Evolutionary conservation across 2,113 vertebrate genomes (phyloP).

Genomic region (Oceanites oceanicus): DNA sequence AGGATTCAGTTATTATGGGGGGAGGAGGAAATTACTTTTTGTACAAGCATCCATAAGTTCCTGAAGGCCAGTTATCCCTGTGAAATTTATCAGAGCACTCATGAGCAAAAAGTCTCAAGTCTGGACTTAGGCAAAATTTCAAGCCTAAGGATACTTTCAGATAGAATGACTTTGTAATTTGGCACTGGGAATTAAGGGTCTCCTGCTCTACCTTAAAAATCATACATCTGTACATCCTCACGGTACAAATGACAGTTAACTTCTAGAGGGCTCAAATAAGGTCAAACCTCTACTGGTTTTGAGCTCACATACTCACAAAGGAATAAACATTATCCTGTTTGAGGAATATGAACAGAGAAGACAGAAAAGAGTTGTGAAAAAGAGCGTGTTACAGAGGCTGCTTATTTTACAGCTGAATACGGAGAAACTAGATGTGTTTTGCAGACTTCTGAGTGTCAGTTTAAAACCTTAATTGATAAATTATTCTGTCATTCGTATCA

Average conservation of each 20-base stretch:
- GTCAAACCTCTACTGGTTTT: not conserved
- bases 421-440: not conserved
- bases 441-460: not conserved
- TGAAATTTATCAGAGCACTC: not conserved
- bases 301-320: not conserved
- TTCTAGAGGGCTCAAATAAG: fast-evolving
- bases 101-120: not conserved
- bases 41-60: not conserved
- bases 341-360: not conserved
- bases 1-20: not conserved
- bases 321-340: not conserved
- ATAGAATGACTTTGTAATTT: not conserved
- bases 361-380: not conserved
- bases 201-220: not conserved
- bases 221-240: not conserved
- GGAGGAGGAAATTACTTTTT: not conserved
- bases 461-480: not conserved
- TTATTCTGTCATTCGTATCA: not conserved
- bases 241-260: not conserved
- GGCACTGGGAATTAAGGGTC: not conserved
- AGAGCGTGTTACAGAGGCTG: not conserved
- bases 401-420: not conserved
- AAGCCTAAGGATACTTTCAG: not conserved
- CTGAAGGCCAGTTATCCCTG: not conserved
- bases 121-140: not conserved